phyloP scores from a whole-genome alignment of 2,113 vertebrate species.

The Hyperoodon ampullatus region DNA sequence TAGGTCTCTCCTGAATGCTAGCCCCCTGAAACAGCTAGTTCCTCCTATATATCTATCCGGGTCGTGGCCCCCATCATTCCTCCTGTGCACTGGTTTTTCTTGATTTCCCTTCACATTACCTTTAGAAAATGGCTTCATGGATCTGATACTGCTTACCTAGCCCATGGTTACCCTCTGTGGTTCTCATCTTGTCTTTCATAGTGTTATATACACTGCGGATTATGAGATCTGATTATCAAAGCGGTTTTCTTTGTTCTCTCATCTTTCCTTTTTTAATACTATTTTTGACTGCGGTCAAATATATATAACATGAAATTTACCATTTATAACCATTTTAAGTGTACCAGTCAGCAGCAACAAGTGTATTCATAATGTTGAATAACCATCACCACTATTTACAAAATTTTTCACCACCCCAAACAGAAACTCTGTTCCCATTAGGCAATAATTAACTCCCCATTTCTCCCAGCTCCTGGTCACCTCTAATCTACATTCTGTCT shows the following conservation, averaged over 20 bases:
- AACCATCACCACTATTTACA: too few relatives aligned
- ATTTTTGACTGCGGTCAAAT: background rate
- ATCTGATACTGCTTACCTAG: rapidly evolving
- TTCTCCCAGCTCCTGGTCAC: background rate
- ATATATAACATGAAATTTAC: background rate
- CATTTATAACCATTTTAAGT: background rate
- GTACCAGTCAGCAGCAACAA: background rate
- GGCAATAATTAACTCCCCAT: background rate
- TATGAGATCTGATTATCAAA: background rate
- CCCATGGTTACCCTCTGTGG: background rate
- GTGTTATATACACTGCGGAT: background rate
- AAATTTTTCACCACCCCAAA: background rate
- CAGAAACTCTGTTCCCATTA: background rate
- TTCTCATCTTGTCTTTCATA: too few relatives aligned
- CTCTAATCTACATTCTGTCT: background rate
- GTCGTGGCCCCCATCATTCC: rapidly evolving
- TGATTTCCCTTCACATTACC: background rate
- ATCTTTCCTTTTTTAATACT: background rate
- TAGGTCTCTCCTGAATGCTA: rapidly evolving
- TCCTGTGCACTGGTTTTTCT: background rate
- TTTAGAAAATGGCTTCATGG: background rate
- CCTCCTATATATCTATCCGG: rapidly evolving
- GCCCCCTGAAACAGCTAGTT: rapidly evolving
- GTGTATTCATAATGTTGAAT: background rate
- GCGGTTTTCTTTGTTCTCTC: background rate